These are phyloP conservation scores for Amphiprion clarkii DNA, from an alignment of 2,797 vertebrate genomes.

Conservation along the genomic window DNA sequence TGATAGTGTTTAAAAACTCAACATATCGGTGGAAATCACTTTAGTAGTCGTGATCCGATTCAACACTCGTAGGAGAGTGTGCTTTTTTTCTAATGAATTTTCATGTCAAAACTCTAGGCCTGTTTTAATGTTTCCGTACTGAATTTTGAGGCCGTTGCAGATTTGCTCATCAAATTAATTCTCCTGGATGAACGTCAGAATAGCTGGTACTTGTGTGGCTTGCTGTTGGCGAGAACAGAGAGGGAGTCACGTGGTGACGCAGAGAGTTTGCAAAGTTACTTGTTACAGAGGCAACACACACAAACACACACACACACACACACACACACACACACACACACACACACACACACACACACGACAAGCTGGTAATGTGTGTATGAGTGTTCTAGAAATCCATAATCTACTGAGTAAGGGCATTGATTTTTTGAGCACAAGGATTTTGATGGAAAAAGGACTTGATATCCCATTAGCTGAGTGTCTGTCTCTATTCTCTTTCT, in stretches of 20 bases:
- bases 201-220: conserved; percentile 43
- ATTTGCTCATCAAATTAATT: conserved; percentile 62
- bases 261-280: conserved; percentile 69
- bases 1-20: conserved; percentile 63
- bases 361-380: conserved; percentile 63
- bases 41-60: conserved; percentile 54
- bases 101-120: conserved; percentile 50
- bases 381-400: conserved; percentile 77
- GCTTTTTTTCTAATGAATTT: conserved; percentile 58
- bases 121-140: conserved; percentile 55
- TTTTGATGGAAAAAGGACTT: conserved; percentile 76
- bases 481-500: conserved; percentile 70
- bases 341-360: conserved; percentile 37
- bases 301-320: conserved; percentile 13
- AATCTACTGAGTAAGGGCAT: conserved; percentile 76
- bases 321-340: conserved; percentile 9
- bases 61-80: conserved; percentile 53
- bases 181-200: conserved; percentile 53
- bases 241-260: conserved; percentile 52
- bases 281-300: conserved; percentile 57
- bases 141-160: conserved; percentile 53
- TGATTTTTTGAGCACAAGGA: conserved; percentile 72
- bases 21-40: conserved; percentile 64
- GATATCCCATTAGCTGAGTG: conserved; percentile 74
- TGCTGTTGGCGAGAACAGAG: conserved; percentile 51